Evolutionary conservation across 1,140 invertebrate species (phyloP).

Genomic region (Monomorium pharaonis): DNA sequence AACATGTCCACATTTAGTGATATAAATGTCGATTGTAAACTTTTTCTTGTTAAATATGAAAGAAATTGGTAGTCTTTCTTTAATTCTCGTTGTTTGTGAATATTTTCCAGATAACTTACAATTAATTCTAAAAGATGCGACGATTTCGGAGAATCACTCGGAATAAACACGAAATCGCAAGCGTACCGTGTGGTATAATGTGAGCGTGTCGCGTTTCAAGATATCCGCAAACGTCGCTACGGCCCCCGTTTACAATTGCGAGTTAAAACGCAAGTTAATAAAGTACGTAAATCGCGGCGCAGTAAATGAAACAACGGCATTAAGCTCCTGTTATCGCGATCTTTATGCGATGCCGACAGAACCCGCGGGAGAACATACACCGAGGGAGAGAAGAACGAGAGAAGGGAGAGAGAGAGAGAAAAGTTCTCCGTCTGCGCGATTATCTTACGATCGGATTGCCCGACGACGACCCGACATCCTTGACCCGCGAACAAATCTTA

Average conservation of each 20-base stretch:
- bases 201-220: neutral
- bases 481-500: slow-evolving; percentile 49
- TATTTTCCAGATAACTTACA: neutral
- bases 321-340: slow-evolving; percentile 28
- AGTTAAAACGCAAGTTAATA: slow-evolving; percentile 14
- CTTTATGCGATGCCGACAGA: neutral
- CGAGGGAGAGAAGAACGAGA: neutral
- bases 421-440: neutral
- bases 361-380: neutral
- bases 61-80: neutral
- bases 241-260: neutral
- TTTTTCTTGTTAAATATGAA: neutral
- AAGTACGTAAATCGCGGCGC: neutral
- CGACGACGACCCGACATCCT: slow-evolving; percentile 40
- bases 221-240: neutral
- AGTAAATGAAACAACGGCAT: neutral
- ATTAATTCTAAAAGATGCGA: neutral
- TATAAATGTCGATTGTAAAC: neutral
- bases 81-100: neutral
- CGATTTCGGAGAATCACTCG: neutral
- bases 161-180: neutral
- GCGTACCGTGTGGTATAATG: neutral
- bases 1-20: neutral
- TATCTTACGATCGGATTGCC: slow-evolving; percentile 25
- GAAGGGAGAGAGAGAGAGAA: neutral